These are phyloP conservation scores for Loripinus fragilis DNA, from an alignment of 2,888 invertebrate species.

Conservation along the genomic window DNA sequence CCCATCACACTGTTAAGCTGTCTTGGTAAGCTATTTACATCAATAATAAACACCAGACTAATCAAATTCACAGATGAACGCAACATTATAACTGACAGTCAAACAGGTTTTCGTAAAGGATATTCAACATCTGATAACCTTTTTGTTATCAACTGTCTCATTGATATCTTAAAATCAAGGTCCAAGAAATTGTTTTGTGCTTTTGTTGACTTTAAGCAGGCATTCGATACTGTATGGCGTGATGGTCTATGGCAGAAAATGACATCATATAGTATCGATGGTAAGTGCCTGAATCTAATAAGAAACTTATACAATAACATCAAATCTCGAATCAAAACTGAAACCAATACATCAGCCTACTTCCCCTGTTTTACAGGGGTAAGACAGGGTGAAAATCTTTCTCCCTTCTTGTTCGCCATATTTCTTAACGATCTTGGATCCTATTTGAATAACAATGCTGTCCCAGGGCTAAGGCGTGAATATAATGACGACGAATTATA, in stretches of 20 bases:
- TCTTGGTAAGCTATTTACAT: not conserved
- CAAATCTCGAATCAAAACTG: not conserved
- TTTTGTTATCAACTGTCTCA: slow-evolving; percentile 1
- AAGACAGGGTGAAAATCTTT: not conserved
- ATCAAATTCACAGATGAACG: not conserved
- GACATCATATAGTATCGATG: not conserved
- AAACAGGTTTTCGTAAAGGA: not conserved
- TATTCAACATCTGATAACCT: not conserved
- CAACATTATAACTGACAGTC: not conserved
- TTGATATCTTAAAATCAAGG: not conserved
- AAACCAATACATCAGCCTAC: not conserved
- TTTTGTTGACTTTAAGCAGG: not conserved
- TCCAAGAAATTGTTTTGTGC: not conserved
- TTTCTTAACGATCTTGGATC: not conserved
- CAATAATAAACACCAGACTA: not conserved
- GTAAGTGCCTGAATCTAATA: not conserved
- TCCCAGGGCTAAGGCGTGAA: not conserved
- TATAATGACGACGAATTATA: not conserved
- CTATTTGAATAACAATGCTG: not conserved
- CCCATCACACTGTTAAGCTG: not conserved
- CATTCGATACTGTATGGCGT: not conserved
- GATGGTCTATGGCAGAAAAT: not conserved
- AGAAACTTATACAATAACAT: not conserved
- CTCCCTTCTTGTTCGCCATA: not conserved
- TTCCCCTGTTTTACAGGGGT: not conserved